Evolutionary conservation across 2,797 vertebrate species (phyloP), one percentile per base, ranked within the genome.

Genomic region (Cossypha niveicapilla): DNA sequence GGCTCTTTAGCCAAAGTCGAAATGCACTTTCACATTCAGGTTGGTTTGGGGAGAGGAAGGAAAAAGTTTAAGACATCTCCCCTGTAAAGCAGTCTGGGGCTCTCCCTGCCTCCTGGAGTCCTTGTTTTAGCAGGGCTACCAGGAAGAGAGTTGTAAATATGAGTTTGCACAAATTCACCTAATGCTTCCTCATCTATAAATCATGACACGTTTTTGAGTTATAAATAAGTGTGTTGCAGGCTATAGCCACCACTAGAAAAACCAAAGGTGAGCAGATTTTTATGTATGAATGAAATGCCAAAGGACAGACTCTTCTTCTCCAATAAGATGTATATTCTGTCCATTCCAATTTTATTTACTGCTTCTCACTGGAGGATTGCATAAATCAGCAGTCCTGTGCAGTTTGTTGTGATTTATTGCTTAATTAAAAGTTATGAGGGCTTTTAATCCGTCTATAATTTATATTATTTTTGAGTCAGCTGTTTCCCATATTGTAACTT

Each of bases 341-440:
- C 73, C 80, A 77, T 86, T 88, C 82, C 60, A 25, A 65, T 94
- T 96, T 95, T 96, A 97, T 96, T 95, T 97, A 96, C 96, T 83
- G 70, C 58, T 79, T 95, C 76, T 90, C 81, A 88, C 83, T 91
- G 84, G 65, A 92, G 85, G 75, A 92, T 62, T 50, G 61, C 79
- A 86, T 97, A 95, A 96, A 96, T 97, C 90, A 95, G 84, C 82
- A 94, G 32, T 84, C 60, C 60, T 61, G 14, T 92, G 86, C 93
- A 96, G 88, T 91, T 70, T 96, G 35, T 79, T 94, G 71, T 95
- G 93, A 90, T 86, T 95, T 97, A 96, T 97, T 95, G 77, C 94
- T 95, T 96, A 97, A 97, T 98, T 97, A 97, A 96, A 97, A 96
- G 68, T 94, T 97, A 96, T 92, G 89, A 94, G 57, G 72, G 86